Conservation (phyloP, 2,888 invertebrate genomes). For the Amblyteles armatorius region DNA sequence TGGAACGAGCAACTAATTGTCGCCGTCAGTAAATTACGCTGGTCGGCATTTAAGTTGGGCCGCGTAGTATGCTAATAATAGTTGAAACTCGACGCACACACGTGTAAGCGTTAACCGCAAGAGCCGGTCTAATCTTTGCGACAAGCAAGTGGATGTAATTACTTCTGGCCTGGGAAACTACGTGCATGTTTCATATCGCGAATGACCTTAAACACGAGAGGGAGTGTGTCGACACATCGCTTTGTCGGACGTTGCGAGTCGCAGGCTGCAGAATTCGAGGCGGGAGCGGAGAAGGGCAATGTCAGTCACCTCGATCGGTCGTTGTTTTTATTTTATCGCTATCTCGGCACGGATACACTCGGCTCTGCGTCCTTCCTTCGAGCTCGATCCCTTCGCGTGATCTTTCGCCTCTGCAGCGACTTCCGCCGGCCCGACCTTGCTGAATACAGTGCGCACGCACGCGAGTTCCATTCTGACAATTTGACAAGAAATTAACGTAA, state of each 20-base stretch:
- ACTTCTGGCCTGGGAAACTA: conserved; percentile 53
- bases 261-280: conserved; percentile 20
- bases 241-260: conserved; percentile 10
- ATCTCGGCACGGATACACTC: background rate
- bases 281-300: conserved; percentile 47
- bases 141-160: conserved; percentile 59
- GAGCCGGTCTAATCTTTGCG: conserved; percentile 45
- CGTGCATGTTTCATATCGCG: conserved; percentile 32
- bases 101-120: background rate
- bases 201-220: conserved; percentile 52
- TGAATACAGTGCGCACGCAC: background rate
- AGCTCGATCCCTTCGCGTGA: background rate
- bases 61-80: background rate
- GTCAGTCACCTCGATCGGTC: conserved; percentile 49
- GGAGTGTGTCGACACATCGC: conserved; percentile 10
- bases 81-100: background rate
- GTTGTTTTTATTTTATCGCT: conserved; percentile 23
- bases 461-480: background rate
- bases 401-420: background rate
- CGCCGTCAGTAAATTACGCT: background rate
- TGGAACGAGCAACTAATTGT: background rate
- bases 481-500: background rate
- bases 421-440: background rate
- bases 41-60: background rate
- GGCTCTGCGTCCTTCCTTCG: conserved; percentile 1